Evolutionary conservation across 1,140 invertebrate genomes (phyloP).

Genomic region (Musca domestica): DNA sequence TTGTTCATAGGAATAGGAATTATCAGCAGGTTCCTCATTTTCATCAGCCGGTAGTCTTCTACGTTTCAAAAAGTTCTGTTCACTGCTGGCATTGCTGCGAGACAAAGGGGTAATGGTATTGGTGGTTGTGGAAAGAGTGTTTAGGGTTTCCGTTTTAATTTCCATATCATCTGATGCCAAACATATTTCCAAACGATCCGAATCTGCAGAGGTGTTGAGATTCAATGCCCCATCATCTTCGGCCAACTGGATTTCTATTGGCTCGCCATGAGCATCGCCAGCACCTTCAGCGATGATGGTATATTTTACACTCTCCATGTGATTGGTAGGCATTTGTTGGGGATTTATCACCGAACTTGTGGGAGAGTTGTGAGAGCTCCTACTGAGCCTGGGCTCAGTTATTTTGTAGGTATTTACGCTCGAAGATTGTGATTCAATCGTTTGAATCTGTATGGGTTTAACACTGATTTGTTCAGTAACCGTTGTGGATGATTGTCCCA

Average conservation of each 20-base stretch:
- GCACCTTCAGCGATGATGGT: constrained; percentile 38
- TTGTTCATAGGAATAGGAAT: too few species aligned
- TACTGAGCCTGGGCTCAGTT: not conserved
- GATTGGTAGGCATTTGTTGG: not conserved
- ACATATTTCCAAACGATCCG: constrained; percentile 46
- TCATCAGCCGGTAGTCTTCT: not conserved
- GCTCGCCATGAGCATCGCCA: not conserved
- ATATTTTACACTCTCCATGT: constrained; percentile 37
- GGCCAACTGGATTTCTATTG: constrained; percentile 42
- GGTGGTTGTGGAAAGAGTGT: not conserved
- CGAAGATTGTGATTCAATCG: not conserved
- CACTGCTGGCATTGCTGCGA: not conserved
- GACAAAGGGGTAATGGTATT: not conserved
- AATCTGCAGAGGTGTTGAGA: constrained; percentile 40
- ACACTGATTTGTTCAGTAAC: not conserved
- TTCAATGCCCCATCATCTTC: constrained; percentile 34
- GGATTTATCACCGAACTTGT: constrained; percentile 17
- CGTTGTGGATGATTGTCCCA: constrained; percentile 21
- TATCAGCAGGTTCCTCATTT: not conserved
- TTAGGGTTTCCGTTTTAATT: not conserved
- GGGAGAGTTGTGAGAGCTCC: not conserved
- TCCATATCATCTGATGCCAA: constrained; percentile 22
- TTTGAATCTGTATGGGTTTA: not conserved
- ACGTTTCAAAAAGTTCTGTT: not conserved
- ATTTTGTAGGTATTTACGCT: not conserved